A percentile compares a stretch with the other conserved stretches of the same genome.
phyloP scores from a whole-genome alignment of 2,113 vertebrate species.

The Sebastes schlegelii region DNA sequence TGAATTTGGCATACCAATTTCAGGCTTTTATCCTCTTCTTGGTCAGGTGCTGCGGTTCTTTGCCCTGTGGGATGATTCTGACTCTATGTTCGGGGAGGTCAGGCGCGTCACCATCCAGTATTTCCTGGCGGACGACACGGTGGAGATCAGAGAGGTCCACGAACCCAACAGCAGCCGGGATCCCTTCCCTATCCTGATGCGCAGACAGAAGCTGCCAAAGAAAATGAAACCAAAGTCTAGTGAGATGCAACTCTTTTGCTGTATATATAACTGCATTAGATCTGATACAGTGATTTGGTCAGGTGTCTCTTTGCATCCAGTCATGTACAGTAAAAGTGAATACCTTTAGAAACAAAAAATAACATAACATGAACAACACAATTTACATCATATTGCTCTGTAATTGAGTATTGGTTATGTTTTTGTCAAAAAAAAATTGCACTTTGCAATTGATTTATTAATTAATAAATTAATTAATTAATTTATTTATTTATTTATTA shows the following conservation, averaged over 20 bases:
- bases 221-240: constrained; percentile 64
- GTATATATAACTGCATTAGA: background rate
- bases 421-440: background rate
- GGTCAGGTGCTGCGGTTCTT: constrained; percentile 93
- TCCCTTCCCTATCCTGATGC: constrained; percentile 89
- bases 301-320: background rate
- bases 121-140: constrained; percentile 90
- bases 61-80: constrained; percentile 87
- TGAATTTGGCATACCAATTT: background rate
- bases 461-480: too few species aligned
- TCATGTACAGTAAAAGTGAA: background rate
- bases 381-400: background rate
- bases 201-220: constrained; percentile 89
- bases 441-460: background rate
- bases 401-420: background rate
- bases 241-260: constrained; percentile 38
- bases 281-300: background rate
- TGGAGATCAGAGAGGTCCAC: constrained; percentile 92
- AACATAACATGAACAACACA: background rate
- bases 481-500: too few species aligned
- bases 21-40: background rate
- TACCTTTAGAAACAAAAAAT: background rate
- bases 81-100: constrained; percentile 82
- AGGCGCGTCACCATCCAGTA: constrained; percentile 88
- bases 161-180: constrained; percentile 89